phyloP scores from a whole-genome alignment of 2,888 invertebrate species.

The Oxytorus armatus region DNA sequence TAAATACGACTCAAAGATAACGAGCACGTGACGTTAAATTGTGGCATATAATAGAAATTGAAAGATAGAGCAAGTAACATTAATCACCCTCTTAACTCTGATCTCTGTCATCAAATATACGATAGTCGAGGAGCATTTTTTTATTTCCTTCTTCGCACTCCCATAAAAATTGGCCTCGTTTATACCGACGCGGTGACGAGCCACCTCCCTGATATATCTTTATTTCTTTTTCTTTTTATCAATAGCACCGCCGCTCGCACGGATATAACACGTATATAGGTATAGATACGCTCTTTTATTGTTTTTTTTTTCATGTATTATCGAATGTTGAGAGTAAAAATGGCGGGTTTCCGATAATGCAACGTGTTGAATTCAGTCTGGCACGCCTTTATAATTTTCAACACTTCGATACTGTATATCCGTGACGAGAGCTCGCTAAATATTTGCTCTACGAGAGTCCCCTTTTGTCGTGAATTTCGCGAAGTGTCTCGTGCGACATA shows the following conservation, averaged over 20 bases:
- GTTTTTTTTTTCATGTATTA: neutral
- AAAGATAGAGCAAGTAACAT: conserved; percentile 11
- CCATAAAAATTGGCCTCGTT: conserved; percentile 4
- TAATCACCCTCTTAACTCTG: conserved; percentile 43
- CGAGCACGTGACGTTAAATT: conserved; percentile 17
- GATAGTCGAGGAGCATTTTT: conserved; percentile 14
- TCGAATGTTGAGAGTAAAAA: neutral
- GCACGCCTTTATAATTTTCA: neutral
- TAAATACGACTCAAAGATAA: conserved; percentile 12
- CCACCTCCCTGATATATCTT: conserved; percentile 20
- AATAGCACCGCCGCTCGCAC: neutral
- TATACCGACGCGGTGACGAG: conserved; percentile 26
- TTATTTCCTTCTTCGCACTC: conserved; percentile 9
- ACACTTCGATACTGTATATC: conserved; percentile 9
- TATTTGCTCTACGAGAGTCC: conserved; percentile 44
- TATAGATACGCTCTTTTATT: neutral
- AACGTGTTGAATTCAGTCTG: neutral
- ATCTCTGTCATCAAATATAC: conserved; percentile 25
- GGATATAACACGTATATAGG: neutral
- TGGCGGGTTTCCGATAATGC: neutral
- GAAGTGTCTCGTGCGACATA: conserved; percentile 31
- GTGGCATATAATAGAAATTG: conserved; percentile 4
- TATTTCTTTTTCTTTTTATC: conserved; percentile 18
- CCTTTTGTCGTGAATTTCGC: conserved; percentile 40
- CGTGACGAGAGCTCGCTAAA: conserved; percentile 43